Evolutionary conservation across 35 echinoderm and acorn worm species (phyloP), one percentile per base, ranked within the genome.

Genomic region (Stichopus chloronotus): DNA sequence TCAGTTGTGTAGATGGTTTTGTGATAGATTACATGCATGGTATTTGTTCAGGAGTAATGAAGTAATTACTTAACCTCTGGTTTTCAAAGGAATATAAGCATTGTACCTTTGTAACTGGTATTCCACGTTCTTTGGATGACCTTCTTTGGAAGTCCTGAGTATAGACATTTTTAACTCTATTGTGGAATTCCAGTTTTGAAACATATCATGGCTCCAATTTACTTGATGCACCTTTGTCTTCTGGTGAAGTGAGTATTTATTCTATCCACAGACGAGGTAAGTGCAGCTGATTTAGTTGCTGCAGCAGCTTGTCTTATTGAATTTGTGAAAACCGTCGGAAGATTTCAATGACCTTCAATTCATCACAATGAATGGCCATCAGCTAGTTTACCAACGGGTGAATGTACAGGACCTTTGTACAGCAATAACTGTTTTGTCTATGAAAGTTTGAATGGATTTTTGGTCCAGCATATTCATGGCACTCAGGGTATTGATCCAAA

Each of bases 21-120:
- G 84, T 93, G 1, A 88, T 88, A 8, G 92, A 87, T 57, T 93
- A 77, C 52, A 93, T 93, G 92, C 92, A 93, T 88, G 83, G 92
- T 25, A 59, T 93, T 12, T 93, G 69, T 93, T 23, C 9, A 55
- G 84, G 83, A 16, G 92, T 93, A 22, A 93, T 56, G 58, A 93
- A 93, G 68, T n/a, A n/a, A n/a, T n/a, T n/a, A n/a, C n/a, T n/a
- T n/a, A n/a, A n/a, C n/a, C n/a, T n/a, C n/a, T n/a, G n/a, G n/a
- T n/a, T n/a, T n/a, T n/a, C n/a, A n/a, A n/a, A n/a, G n/a, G n/a
- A n/a, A n/a, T n/a, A n/a, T n/a, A n/a, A n/a, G n/a, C n/a, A n/a
- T n/a, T n/a, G n/a, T n/a, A n/a, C n/a, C n/a, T n/a, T n/a, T n/a
- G n/a, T n/a, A n/a, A n/a, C n/a, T n/a, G n/a, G n/a, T n/a, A n/a